phyloP scores from a whole-genome alignment of 2,888 invertebrate species.

The Diplazon laetatorius region DNA sequence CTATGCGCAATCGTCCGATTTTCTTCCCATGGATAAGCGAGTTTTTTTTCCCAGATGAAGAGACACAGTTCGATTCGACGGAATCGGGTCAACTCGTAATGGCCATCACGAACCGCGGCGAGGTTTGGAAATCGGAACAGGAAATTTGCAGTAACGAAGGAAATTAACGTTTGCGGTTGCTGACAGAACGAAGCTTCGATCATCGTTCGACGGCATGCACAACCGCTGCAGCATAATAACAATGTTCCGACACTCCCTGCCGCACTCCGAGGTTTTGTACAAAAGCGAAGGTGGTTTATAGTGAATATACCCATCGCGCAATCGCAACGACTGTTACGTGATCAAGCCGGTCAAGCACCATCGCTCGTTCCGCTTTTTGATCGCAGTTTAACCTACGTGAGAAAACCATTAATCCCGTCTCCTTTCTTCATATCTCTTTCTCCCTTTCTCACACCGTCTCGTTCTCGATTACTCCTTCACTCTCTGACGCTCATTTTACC shows the following conservation, averaged over 20 bases:
- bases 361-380: conserved; percentile 22
- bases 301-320: conserved; percentile 19
- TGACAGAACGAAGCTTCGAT: conserved; percentile 37
- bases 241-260: conserved; percentile 23
- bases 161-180: conserved; percentile 52
- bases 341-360: conserved; percentile 39
- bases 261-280: conserved; percentile 2
- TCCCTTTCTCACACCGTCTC: not conserved
- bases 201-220: not conserved
- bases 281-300: conserved; percentile 20
- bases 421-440: not conserved
- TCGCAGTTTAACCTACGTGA: conserved; percentile 18
- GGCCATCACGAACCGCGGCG: conserved; percentile 20
- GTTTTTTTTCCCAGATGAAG: conserved; percentile 20
- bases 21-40: conserved; percentile 21
- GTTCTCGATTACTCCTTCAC: conserved; percentile 7
- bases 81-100: conserved; percentile 54
- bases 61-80: conserved; percentile 47
- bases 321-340: conserved; percentile 28
- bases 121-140: conserved; percentile 38
- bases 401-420: conserved; percentile 32
- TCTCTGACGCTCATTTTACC: not conserved
- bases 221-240: not conserved
- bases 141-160: conserved; percentile 59
- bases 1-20: too few species aligned